phyloP scores from a whole-genome alignment of 2,797 vertebrate species.

The Mionectes olivaceus region DNA sequence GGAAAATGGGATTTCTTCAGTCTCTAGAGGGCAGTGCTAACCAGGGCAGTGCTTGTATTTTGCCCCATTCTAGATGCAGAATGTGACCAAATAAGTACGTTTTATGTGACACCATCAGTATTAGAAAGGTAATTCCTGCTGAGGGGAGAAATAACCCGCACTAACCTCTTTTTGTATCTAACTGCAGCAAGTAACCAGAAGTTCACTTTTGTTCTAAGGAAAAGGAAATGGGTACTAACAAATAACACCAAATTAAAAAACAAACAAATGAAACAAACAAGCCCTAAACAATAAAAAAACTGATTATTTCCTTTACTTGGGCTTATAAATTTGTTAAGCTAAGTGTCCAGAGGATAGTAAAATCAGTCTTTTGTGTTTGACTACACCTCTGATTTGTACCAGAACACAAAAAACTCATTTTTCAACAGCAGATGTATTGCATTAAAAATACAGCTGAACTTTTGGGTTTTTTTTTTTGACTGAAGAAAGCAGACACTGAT shows the following conservation, averaged over 20 bases:
- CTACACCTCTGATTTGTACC: neutral
- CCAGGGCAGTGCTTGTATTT: neutral
- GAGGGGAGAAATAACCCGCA: neutral
- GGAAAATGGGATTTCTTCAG: neutral
- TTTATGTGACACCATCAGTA: neutral
- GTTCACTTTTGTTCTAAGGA: neutral
- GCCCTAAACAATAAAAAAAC: neutral
- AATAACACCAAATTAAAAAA: neutral
- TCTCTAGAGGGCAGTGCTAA: constrained; percentile 82
- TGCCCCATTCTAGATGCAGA: neutral
- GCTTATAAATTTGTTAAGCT: neutral
- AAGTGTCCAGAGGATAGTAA: neutral
- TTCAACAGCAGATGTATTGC: neutral
- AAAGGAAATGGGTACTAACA: neutral
- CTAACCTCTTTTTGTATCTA: neutral
- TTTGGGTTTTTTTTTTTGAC: neutral
- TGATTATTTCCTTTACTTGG: neutral
- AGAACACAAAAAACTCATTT: neutral
- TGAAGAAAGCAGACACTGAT: neutral
- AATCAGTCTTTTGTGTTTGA: neutral
- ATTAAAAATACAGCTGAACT: neutral
- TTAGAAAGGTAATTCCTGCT: neutral
- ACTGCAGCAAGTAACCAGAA: neutral
- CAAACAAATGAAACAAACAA: neutral
- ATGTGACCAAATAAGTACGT: neutral